These are phyloP conservation scores for Larimichthys polyactis DNA, from an alignment of 2,113 vertebrate species.

Conservation along the genomic window DNA sequence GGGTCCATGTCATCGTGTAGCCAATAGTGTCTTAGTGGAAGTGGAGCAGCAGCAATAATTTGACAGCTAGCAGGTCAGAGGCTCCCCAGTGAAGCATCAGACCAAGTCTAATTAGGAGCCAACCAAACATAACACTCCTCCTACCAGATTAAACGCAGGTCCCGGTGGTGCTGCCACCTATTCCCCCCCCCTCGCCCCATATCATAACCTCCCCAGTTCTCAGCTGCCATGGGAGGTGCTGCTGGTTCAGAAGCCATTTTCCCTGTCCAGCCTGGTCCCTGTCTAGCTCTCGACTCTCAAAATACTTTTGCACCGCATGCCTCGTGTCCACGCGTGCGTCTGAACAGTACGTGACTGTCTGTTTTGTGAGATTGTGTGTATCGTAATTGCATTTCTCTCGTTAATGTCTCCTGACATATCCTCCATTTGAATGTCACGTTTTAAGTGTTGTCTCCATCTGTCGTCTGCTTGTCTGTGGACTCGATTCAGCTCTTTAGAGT, in stretches of 20 bases:
- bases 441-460: constrained; percentile 72
- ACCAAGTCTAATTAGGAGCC: constrained; percentile 78
- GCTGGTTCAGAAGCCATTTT: constrained; percentile 76
- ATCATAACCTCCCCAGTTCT: constrained; percentile 46
- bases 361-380: constrained; percentile 66
- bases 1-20: constrained; percentile 52
- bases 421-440: constrained; percentile 63
- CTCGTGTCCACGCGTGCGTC: constrained; percentile 67
- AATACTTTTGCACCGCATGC: constrained; percentile 76
- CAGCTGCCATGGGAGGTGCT: constrained; percentile 63
- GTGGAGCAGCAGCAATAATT: constrained; percentile 78
- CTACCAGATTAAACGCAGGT: constrained; percentile 67
- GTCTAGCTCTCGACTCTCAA: constrained; percentile 69
- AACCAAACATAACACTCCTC: constrained; percentile 86
- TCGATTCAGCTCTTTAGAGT: constrained; percentile 49
- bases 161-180: constrained; percentile 49
- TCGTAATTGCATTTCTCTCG: constrained; percentile 58
- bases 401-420: constrained; percentile 63
- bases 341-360: constrained; percentile 66
- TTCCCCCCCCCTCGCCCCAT: constrained; percentile 7
- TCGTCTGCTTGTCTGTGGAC: constrained; percentile 66
- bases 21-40: constrained; percentile 67
- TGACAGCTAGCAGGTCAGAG: constrained; percentile 76
- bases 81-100: constrained; percentile 76
- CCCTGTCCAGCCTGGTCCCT: constrained; percentile 74